Conservation (phyloP, 2,888 invertebrate species). For the Cremastobaeus sp. region DNA sequence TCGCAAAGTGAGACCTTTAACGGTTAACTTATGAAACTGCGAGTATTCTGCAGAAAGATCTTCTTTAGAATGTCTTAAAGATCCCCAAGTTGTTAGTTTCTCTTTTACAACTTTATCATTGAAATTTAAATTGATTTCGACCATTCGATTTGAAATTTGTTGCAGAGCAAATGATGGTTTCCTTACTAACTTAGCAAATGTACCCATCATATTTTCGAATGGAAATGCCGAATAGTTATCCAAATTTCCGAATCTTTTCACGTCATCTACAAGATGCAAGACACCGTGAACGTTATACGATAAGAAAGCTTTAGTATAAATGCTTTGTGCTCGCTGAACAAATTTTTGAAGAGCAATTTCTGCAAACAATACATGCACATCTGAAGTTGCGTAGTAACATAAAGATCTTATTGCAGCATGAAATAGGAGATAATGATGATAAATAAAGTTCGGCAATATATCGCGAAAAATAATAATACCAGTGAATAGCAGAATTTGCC, state of each 20-base stretch:
- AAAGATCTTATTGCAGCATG: conserved; percentile 26
- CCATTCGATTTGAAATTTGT: conserved; percentile 32
- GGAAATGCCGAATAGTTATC: conserved; percentile 39
- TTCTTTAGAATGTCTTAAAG: conserved; percentile 11
- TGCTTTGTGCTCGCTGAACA: not conserved
- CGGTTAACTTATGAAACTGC: conserved; percentile 15
- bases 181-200: conserved; percentile 22
- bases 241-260: conserved; percentile 27
- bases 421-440: conserved; percentile 16
- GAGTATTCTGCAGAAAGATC: conserved; percentile 2
- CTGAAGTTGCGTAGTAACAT: conserved; percentile 15
- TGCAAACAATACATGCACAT: conserved; percentile 20
- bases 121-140: conserved; percentile 4
- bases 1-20: conserved; percentile 17
- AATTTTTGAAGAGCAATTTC: conserved; percentile 19
- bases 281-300: conserved; percentile 48
- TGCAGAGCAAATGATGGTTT: conserved; percentile 29
- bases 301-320: conserved; percentile 30
- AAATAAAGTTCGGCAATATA: conserved; percentile 3
- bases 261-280: conserved; percentile 41
- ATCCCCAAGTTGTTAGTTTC: not conserved
- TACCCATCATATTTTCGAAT: conserved; percentile 45
- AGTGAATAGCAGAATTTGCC: conserved; percentile 17
- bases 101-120: too few relatives aligned
- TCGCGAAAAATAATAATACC: conserved; percentile 20